Base-by-base conservation (phyloP, 1,140 invertebrate genomes). In the Orussus abietinus region DNA sequence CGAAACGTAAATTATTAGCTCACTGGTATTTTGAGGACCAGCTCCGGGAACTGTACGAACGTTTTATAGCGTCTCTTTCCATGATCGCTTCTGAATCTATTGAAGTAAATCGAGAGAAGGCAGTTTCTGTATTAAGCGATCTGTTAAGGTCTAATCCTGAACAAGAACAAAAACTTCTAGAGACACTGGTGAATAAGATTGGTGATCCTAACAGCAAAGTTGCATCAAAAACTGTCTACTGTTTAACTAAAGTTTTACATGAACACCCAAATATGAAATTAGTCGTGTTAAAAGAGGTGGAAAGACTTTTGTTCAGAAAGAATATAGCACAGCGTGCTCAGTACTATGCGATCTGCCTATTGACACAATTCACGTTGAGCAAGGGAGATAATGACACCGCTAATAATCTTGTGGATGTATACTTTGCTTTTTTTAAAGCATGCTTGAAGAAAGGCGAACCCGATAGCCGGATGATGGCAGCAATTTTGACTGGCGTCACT, bases 341-440 rank as follows among this genome's bases (percentile, higher is more conserved):
- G 63, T 97, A 96, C 66, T 98, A 97, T 69, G 84, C 87, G 1
- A 78, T 98, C 11, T 97, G 94, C 63, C 91, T 96, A 61, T 71
- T 98, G 11, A 87, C 86, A 26, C 90, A 92, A 63, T 83, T 89
- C 52, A 76, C 84, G 49, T 72, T 91, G 28, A 69, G 77, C 7
- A 79, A 81, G 19, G 82, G 86, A 6, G 85, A 93, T 34, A 74
- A 75, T 2, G 77, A 85, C 35, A 73, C 96, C 11, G 92, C 94
- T 1, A 81, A 80, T 44, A 84, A 81, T 51, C 72, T 98, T 10
- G 86, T 98, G 7, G 77, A 84, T 38, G 83, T 98, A n/a, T 98
- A 97, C 68, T 94, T 98, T 62, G 83, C 88, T 0, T 92, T 98
- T 58, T 98, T 98, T 72, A 96, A 94, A 75, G 88, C 92, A 32